Evolutionary conservation across 2,888 invertebrate species (phyloP).

Genomic region (Stenodera caucasica): DNA sequence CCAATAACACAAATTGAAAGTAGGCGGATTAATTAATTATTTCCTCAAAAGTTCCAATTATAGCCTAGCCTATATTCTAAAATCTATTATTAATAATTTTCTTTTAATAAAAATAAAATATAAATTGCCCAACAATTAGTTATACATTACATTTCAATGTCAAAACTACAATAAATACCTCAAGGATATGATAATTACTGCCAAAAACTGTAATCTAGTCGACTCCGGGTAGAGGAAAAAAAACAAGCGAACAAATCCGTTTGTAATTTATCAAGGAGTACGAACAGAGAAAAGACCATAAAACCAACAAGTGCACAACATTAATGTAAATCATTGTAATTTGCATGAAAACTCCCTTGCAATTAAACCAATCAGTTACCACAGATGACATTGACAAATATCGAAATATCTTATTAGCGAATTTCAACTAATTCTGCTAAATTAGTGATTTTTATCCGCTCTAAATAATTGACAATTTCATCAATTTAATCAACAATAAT

Average conservation of each 20-base stretch:
- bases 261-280: conserved; percentile 1
- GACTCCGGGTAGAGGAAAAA: neutral
- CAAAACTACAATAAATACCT: no score
- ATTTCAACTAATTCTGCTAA: no score
- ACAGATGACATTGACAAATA: conserved; percentile 1
- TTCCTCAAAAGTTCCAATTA: neutral
- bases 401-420: conserved; percentile 1
- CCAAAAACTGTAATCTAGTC: neutral
- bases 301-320: conserved; percentile 9
- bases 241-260: neutral
- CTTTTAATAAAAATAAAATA: neutral
- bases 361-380: conserved; percentile 2
- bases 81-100: neutral
- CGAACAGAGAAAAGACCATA: conserved; percentile 1
- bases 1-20: no score
- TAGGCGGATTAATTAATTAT: neutral
- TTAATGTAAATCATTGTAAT: conserved; percentile 9
- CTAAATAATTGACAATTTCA: no score
- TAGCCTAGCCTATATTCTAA: neutral
- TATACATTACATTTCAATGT: neutral
- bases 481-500: no score
- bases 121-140: neutral
- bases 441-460: no score
- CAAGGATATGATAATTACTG: neutral
- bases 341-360: conserved; percentile 5